Conservation (phyloP, 1,140 invertebrate species). For the Adelges cooleyi region DNA sequence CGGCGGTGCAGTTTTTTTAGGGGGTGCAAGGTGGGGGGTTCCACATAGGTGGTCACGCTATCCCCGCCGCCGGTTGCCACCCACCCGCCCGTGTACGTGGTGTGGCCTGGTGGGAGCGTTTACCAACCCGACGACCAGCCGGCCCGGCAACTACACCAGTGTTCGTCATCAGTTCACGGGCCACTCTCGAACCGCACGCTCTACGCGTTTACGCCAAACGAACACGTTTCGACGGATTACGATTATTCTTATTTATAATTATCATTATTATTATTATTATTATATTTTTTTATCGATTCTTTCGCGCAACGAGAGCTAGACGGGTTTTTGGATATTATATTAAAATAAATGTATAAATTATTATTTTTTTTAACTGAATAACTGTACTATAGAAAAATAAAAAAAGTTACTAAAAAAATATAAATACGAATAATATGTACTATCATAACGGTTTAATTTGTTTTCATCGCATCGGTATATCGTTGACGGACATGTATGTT, state of each 20-base stretch:
- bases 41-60: constrained; percentile 10
- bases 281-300: background rate
- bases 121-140: background rate
- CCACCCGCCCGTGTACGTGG: background rate
- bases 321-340: no score
- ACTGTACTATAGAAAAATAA: no score
- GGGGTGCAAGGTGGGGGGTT: background rate
- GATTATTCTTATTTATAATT: background rate
- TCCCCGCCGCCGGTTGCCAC: background rate
- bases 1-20: no score
- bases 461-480: no score
- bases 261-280: no score
- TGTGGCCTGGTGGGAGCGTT: background rate
- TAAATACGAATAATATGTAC: no score
- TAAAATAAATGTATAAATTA: no score
- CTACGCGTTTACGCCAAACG: background rate
- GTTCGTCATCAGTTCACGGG: constrained; percentile 24
- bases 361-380: no score
- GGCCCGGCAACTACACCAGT: background rate
- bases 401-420: no score
- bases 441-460: no score
- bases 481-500: no score
- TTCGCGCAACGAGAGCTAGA: background rate
- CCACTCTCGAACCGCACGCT: constrained; percentile 8
- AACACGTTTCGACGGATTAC: constrained; percentile 3